Percentiles rank a stretch among this genome's conserved stretches.
Conservation (phyloP, 2,797 vertebrate genomes). For the Bryconaethiops microstoma region DNA sequence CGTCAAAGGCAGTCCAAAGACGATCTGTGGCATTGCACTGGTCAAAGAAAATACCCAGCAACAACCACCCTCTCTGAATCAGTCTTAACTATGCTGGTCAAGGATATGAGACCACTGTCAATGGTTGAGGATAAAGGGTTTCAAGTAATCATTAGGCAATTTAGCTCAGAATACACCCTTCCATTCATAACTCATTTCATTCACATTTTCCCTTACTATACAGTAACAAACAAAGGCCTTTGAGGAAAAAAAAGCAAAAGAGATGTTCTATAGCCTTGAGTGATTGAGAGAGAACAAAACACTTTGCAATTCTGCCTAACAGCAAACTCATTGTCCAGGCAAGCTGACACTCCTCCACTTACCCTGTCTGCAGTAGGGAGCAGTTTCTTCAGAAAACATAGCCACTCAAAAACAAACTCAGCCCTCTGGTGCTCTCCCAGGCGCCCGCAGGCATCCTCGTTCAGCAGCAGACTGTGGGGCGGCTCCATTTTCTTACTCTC, state of each 20-base stretch:
- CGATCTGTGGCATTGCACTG: too few relatives aligned
- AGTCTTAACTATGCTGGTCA: too few relatives aligned
- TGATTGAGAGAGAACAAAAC: slow-evolving; percentile 4
- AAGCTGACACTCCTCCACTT: slow-evolving; percentile 49
- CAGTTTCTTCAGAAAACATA: slow-evolving; percentile 85
- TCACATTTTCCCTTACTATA: too few relatives aligned
- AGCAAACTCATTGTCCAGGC: slow-evolving; percentile 7
- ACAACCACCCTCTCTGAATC: too few relatives aligned
- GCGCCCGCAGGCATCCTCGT: slow-evolving; percentile 78
- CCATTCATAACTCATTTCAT: too few relatives aligned
- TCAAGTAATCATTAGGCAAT: too few relatives aligned
- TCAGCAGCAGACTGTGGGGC: slow-evolving; percentile 85
- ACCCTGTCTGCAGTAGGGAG: slow-evolving; percentile 79
- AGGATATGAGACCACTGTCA: too few relatives aligned
- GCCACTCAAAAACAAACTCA: slow-evolving; percentile 88
- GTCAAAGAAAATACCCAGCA: too few relatives aligned
- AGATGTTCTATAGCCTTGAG: slow-evolving; percentile 15
- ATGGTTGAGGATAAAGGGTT: too few relatives aligned
- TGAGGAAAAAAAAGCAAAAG: slow-evolving; percentile 15
- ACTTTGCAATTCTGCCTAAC: slow-evolving; percentile 9
- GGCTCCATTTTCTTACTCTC: slow-evolving; percentile 80
- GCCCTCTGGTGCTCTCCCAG: slow-evolving; percentile 83
- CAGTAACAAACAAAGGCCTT: too few relatives aligned
- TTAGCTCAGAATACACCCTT: too few relatives aligned
- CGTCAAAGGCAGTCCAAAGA: too few relatives aligned